Evolutionary conservation across 1,140 invertebrate genomes (phyloP).

Genomic region (Dinoponera quadriceps): DNA sequence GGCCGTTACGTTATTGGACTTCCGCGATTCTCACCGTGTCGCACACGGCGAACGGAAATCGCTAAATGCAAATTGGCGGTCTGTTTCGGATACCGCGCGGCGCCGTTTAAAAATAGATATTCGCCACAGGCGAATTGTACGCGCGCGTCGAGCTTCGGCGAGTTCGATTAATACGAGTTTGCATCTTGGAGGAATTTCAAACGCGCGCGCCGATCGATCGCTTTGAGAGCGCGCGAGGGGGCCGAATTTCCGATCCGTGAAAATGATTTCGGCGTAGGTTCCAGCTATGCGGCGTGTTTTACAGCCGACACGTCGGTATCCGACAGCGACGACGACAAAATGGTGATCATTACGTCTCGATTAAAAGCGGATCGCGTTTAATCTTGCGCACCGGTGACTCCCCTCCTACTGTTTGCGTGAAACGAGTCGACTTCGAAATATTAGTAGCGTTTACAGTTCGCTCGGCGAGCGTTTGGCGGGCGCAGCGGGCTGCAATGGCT

Average conservation of each 20-base stretch:
- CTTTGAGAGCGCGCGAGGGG: neutral
- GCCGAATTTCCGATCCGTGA: constrained; percentile 14
- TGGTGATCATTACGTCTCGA: neutral
- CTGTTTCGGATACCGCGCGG: constrained; percentile 20
- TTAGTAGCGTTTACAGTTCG: too few species aligned
- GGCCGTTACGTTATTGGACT: constrained; percentile 15
- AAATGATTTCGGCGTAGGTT: constrained; percentile 11
- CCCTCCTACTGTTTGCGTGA: too few species aligned
- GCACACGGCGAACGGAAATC: neutral
- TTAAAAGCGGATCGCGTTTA: too few species aligned
- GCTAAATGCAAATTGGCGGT: constrained; percentile 1
- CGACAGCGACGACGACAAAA: constrained; percentile 11
- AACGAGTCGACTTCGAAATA: too few species aligned
- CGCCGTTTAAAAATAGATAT: constrained; percentile 68
- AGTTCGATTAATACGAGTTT: constrained; percentile 22
- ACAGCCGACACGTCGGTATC: neutral
- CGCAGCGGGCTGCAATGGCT: too few species aligned
- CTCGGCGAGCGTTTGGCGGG: neutral
- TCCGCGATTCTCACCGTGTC: neutral
- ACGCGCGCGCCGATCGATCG: constrained; percentile 32
- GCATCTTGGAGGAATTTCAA: constrained; percentile 62
- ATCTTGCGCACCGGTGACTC: too few species aligned
- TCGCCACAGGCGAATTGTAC: neutral
- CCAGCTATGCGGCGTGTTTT: constrained; percentile 26
- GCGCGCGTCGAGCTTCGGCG: neutral